Base-by-base conservation (phyloP, 2,888 invertebrate species). In the Gymnocheta viridis region DNA sequence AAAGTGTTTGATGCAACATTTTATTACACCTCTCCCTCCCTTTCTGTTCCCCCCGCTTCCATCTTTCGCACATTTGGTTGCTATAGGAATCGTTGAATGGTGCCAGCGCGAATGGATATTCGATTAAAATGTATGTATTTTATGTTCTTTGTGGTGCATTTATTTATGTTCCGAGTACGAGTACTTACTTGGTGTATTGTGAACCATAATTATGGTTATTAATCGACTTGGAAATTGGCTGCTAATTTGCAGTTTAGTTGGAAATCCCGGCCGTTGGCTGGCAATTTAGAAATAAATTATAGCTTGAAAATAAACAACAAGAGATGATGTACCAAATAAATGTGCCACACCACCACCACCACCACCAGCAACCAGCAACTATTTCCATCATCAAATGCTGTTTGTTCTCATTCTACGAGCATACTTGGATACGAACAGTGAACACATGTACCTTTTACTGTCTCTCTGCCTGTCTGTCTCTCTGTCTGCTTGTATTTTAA, bases 211-310 rank as follows among this genome's bases (percentile, higher is more conserved):
- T 92, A 92, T 92, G 91, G 92, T 92, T 91, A 92, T 92, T 92
- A 93, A 93, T 92, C 92, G 93, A 92, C 93, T 92, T 92, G 93
- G 92, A 93, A 93, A 93, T 93, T 93, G 93, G 92, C 93, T 93
- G 93, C 93, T 93, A 93, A 94, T 94, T 93, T 93, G 92, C 93
- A 93, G 93, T 93, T 94, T 93, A 93, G 93, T 93, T 93, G 93
- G 93, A 93, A 93, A 93, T 93, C 93, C 93, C 92, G 92, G 93
- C 93, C 93, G 91, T 91, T 92, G 93, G 93, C 93, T 92, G 93
- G 92, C 93, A 94, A 94, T 94, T 94, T 91, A 91, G 90, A 90
- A 88, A 89, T 91, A 92, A 92, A 92, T 92, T 92, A 92, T 91
- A 92, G 91, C 90, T 89, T 91, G 88, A 92, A 92, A 92, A 92